Percentiles rank a stretch among this genome's conserved stretches.
Evolutionary conservation across 2,888 invertebrate species (phyloP).

Genomic region (Koerneria pararmatus): DNA sequence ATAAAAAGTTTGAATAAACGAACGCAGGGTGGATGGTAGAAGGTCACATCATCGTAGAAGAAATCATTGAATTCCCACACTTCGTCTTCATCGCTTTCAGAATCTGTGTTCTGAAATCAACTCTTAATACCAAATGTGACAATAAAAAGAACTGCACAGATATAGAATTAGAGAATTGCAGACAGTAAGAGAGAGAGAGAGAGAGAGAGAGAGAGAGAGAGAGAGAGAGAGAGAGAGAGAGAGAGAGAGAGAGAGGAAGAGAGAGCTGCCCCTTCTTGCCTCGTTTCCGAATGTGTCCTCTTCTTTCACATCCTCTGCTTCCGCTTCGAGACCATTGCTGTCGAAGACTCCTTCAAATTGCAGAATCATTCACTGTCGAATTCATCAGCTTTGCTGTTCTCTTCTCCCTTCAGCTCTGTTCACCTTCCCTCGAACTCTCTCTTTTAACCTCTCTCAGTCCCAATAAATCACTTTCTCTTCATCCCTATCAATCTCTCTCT

Average conservation of each 20-base stretch:
- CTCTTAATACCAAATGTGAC: neutral
- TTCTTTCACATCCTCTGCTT: neutral
- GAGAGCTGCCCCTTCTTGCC: too few species aligned
- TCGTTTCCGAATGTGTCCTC: neutral
- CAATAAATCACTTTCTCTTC: neutral
- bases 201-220: too few species aligned
- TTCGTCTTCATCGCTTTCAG: neutral
- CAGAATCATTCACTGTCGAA: neutral
- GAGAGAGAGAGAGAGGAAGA: too few species aligned
- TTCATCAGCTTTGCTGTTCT: neutral
- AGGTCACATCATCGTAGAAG: slow-evolving; percentile 17
- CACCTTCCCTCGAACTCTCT: too few species aligned
- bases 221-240: too few species aligned
- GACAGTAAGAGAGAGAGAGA: too few species aligned
- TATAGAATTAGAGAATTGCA: too few species aligned
- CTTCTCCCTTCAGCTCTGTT: neutral
- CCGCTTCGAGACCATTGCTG: slow-evolving; percentile 13
- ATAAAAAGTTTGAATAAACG: too few species aligned
- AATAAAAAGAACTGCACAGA: too few species aligned
- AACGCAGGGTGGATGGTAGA: slow-evolving; percentile 19
- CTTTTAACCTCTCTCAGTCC: too few species aligned
- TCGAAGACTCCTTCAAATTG: neutral
- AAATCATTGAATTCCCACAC: slow-evolving; percentile 19
- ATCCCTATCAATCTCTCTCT: neutral
- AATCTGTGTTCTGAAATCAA: neutral